Evolutionary conservation across 2,888 invertebrate genomes (phyloP).

Genomic region (Leptinotarsa juncta): DNA sequence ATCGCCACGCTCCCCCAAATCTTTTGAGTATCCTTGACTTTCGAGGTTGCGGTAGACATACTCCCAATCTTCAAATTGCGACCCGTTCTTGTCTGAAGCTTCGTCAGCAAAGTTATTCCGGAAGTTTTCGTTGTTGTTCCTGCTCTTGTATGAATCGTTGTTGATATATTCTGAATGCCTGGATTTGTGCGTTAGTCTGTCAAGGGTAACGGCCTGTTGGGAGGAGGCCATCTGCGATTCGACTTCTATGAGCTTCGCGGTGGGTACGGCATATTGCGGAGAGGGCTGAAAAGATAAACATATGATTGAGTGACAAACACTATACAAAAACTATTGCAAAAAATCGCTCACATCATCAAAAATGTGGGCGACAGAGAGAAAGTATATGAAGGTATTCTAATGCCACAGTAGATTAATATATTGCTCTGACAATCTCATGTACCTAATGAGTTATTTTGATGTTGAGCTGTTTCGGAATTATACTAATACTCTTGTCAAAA

Average conservation of each 20-base stretch:
- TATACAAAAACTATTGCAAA: too few relatives aligned
- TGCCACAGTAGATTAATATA: too few relatives aligned
- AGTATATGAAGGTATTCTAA: too few relatives aligned
- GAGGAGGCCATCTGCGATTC: conserved; percentile 65
- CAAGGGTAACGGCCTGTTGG: conserved; percentile 55
- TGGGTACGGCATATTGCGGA: conserved; percentile 70
- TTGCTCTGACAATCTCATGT: too few relatives aligned
- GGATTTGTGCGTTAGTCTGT: conserved; percentile 42
- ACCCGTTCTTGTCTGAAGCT: conserved; percentile 42
- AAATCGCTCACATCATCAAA: too few relatives aligned
- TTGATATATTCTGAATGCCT: conserved; percentile 29
- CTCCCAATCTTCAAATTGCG: conserved; percentile 78
- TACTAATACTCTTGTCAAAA: too few relatives aligned
- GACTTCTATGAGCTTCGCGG: conserved; percentile 76
- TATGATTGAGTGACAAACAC: not conserved
- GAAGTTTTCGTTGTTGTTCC: conserved; percentile 31
- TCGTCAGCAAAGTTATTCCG: conserved; percentile 24
- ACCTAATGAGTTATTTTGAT: too few relatives aligned
- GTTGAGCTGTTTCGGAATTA: too few relatives aligned
- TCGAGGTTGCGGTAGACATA: conserved; percentile 83
- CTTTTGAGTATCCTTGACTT: conserved; percentile 77
- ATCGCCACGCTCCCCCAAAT: conserved; percentile 75
- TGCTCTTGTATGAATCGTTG: conserved; percentile 32
- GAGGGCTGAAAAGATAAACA: not conserved
- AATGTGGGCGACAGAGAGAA: too few relatives aligned